Evolutionary conservation across 2,113 vertebrate species (phyloP), one percentile per base, ranked within the genome.

Genomic region (Odobenus rosmarus): DNA sequence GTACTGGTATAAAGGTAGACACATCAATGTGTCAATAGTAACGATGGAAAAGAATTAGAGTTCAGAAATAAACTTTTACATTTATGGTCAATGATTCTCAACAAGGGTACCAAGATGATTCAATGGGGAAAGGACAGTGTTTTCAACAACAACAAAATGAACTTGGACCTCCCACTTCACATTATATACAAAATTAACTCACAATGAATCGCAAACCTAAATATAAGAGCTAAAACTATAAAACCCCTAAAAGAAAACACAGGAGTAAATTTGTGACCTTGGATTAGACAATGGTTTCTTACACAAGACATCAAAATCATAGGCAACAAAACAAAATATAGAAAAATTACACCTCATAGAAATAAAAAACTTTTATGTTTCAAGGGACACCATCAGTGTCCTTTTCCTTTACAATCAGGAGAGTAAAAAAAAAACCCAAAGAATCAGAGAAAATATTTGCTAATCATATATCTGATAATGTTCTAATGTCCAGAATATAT

Each of bases 11-110:
- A 51, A 82, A 3, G 39, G 55, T 42, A 79, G 19, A 57, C 59
- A 92, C 21, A 28, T 19, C 90, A 19, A 71, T 49, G 14, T 49
- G 46, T 49, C 14, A 77, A 28, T 31, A 4, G n/a, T 9, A 49
- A 69, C 9, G 82, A 28, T 49, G 11, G 28, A 57, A 94, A 77
- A n/a, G 9, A 88, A 62, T 69, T 51, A 42, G 4, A 85, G 15
- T 74, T 14, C 31, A 71, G 5, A 85, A 84, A 46, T 14, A 61
- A 93, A n/a, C 16, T 5, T 1, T 90, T 51, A 93, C 7, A 55
- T 83, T 92, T 95, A 87, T 72, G 7, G 7, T 53, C 18, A 82
- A 46, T 87, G 67, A 59, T 92, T 91, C 95, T 85, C 23, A 80
- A 71, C 9, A 55, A 59, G 7, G 8, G 4, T 72, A 14, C 18